Base-by-base conservation (phyloP, 2,888 invertebrate species). In the Diplolepis rosae region DNA sequence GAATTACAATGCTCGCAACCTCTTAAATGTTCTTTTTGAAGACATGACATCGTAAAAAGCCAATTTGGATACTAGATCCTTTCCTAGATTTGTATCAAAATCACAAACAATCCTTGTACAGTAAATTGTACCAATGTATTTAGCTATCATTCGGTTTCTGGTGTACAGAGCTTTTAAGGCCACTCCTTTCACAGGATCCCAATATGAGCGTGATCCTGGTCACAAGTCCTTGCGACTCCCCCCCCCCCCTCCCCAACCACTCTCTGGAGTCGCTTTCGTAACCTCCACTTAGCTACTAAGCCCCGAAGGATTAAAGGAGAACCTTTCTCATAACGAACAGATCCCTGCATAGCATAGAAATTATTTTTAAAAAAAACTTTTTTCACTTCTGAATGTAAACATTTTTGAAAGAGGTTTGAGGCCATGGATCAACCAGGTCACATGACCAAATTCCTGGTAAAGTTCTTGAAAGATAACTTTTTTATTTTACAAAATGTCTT, bases 101-200 rank as follows among this genome's bases (percentile, higher is more conserved):
- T 39, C 24, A 61, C 39, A 39, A 22, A 61, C 22, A 61, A 61
- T 39, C 61, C 35, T 61, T 22, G 22, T 22, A 13, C 22, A 35
- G 35, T 61, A 61, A 61, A 61, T 35, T 35, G 35, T 24, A 56
- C 22, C 24, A n/a, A 35, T 56, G 35, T 24, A 35, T 56, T 56
- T 35, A 39, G 35, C 61, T 61, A 39, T 61, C 61, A 61, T 24
- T 61, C 39, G 61, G 35, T 61, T 35, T 61, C 35, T 61, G 32
- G 61, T 39, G 61, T 61, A 35, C n/a, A 61, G 39, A 61, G 61
- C 61, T 61, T 61, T 61, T 61, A 61, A 61, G 39, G 39, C 61
- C 61, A 61, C 39, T 61, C 61, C 61, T 24, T 35, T 61, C 61
- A 61, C 61, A 61, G 35, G 39, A 61, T 35, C 61, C 39, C 39